These are phyloP conservation scores for Cybosia mesomella DNA, from an alignment of 2,888 invertebrate genomes.

Conservation along the genomic window DNA sequence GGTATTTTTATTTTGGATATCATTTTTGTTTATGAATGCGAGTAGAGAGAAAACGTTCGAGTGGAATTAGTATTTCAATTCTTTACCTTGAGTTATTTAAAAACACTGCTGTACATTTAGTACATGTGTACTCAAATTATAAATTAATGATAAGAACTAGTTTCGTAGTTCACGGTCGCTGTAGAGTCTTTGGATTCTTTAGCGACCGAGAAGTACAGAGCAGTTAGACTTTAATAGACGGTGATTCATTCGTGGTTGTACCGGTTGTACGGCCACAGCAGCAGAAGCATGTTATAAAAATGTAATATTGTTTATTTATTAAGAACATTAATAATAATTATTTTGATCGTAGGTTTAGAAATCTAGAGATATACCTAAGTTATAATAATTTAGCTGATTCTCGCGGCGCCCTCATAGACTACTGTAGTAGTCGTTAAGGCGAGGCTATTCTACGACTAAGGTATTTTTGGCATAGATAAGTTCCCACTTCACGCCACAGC, in stretches of 20 bases:
- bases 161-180: constrained; percentile 5
- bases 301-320: not conserved
- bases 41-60: not conserved
- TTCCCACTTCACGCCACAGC: no score
- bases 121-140: constrained; percentile 6
- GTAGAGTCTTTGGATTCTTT: not conserved
- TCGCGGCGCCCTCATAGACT: no score
- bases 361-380: not conserved
- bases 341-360: no score
- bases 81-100: not conserved
- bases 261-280: not conserved
- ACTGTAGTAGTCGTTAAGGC: no score
- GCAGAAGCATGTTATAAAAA: not conserved
- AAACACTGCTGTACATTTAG: constrained; percentile 7
- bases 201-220: not conserved
- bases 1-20: constrained; percentile 3
- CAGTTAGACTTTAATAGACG: not conserved
- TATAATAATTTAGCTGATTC: not conserved
- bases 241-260: not conserved
- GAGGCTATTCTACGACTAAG: no score
- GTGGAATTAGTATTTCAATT: not conserved
- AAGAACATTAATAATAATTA: not conserved
- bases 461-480: no score
- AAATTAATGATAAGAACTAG: constrained; percentile 1
- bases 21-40: not conserved